Conservation (phyloP, 2,113 vertebrate species). For the Prunella fulvescens region DNA sequence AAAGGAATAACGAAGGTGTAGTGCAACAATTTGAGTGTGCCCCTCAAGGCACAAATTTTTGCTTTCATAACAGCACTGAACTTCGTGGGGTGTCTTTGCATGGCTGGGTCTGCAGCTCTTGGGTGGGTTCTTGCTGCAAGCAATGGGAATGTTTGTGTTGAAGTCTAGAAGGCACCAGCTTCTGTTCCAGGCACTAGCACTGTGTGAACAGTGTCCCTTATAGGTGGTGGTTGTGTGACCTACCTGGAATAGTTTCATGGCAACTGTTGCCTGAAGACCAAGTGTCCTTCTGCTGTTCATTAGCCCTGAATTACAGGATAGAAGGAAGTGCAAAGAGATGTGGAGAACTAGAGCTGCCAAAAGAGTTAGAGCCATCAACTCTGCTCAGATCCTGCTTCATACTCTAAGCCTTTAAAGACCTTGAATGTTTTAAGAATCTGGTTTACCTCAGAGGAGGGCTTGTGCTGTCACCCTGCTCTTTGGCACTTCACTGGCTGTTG, state of each 20-base stretch:
- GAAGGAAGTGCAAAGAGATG: not conserved
- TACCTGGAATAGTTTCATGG: not conserved
- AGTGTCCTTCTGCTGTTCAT: not conserved
- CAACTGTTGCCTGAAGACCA: not conserved
- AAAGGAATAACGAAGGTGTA: not conserved
- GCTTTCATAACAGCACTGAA: not conserved
- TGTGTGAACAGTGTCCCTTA: not conserved
- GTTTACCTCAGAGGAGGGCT: not conserved
- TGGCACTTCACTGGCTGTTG: not conserved
- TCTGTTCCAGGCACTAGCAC: not conserved
- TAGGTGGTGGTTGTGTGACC: not conserved
- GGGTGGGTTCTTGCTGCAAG: not conserved
- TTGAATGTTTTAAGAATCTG: not conserved
- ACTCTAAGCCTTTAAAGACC: not conserved
- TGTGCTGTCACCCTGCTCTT: not conserved
- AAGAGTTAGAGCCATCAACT: not conserved
- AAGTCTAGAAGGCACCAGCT: not conserved
- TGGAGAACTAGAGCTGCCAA: not conserved
- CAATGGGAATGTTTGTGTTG: not conserved
- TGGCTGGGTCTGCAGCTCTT: not conserved
- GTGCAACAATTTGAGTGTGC: not conserved
- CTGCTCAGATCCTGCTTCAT: not conserved
- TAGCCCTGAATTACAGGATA: not conserved
- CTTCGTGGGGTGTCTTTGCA: not conserved
- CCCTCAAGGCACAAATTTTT: not conserved